Evolutionary conservation across 2,113 vertebrate genomes (phyloP).

Genomic region (Rhinopomastus cyanomelas): DNA sequence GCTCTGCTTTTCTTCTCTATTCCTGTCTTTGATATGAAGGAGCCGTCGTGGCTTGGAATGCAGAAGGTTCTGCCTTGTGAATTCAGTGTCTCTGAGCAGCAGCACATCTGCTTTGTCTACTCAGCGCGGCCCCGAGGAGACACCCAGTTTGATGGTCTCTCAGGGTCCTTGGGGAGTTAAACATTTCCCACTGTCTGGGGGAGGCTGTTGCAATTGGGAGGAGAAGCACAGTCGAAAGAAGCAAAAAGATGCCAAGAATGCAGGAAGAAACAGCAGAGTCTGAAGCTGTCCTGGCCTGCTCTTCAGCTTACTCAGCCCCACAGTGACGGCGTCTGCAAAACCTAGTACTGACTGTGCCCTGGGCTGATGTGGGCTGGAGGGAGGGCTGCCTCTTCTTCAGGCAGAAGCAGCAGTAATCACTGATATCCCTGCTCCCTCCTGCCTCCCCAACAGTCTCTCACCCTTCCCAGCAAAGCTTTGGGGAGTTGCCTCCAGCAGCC

Average conservation of each 20-base stretch:
- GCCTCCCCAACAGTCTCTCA: background rate
- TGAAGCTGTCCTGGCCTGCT: background rate
- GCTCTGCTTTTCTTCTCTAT: background rate
- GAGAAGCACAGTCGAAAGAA: background rate
- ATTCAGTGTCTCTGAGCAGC: background rate
- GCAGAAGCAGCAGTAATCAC: background rate
- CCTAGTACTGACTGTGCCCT: background rate
- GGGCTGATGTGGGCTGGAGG: background rate
- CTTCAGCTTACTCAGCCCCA: background rate
- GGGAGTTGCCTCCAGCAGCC: background rate
- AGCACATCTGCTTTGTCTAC: background rate
- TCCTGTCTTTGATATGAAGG: background rate
- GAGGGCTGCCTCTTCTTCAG: background rate
- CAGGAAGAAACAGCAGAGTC: background rate
- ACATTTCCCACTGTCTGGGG: background rate
- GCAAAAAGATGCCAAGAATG: background rate
- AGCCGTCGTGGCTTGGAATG: background rate
- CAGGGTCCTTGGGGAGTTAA: background rate
- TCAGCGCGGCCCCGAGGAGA: background rate
- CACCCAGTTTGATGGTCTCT: background rate
- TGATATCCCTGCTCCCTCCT: background rate
- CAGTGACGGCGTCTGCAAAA: accelerated
- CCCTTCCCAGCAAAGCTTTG: background rate
- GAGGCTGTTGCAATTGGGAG: background rate
- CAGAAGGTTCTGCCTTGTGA: background rate